Evolutionary conservation across 2,888 invertebrate species (phyloP), one percentile per base, ranked within the genome.

Genomic region (Polydrusus tereticollis): DNA sequence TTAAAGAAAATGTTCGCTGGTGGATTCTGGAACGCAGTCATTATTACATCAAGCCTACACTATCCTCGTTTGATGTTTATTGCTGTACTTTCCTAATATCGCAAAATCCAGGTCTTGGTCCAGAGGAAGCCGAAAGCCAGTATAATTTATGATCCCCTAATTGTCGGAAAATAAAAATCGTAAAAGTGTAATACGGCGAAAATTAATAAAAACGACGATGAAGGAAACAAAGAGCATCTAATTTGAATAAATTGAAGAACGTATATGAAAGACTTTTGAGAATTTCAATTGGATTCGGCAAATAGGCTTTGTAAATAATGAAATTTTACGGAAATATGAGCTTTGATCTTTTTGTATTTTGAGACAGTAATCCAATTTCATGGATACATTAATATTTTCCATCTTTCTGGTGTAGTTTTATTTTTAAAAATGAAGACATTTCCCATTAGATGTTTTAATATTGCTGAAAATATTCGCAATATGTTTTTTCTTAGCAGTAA

Each of bases 131-230:
- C 29, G 47, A 63, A 74, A 69, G 73, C 76, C 75, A 76, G 77
- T 77, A 78, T 80, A 78, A 80, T 80, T 80, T 80, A 80, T 77
- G 79, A 78, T 75, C 77, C 77, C 76, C 77, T 79, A 80, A 80
- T 80, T 80, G 78, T 78, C 78, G 78, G 75, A 75, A 79, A 80
- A 80, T 78, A 80, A 79, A 77, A 76, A 78, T 73, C 74, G 67
- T 71, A 71, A 73, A 69, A 55, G 69, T 47, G 47, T 23, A 47
- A 47, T 47, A 69, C 47, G 66, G 69, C 67, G 63, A 73, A 75
- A 76, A 78, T 77, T 77, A 77, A 78, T 77, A 76, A 72, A 66
- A 70, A n/a, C n/a, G 18, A 71, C 55, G 64, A 73, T 69, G 69
- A 55, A 73, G 74, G 73, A 75, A 66, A 72, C 33, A 57, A 43